Evolutionary conservation across 2,888 invertebrate species (phyloP).

Genomic region (Dorcus parallelipipedus): DNA sequence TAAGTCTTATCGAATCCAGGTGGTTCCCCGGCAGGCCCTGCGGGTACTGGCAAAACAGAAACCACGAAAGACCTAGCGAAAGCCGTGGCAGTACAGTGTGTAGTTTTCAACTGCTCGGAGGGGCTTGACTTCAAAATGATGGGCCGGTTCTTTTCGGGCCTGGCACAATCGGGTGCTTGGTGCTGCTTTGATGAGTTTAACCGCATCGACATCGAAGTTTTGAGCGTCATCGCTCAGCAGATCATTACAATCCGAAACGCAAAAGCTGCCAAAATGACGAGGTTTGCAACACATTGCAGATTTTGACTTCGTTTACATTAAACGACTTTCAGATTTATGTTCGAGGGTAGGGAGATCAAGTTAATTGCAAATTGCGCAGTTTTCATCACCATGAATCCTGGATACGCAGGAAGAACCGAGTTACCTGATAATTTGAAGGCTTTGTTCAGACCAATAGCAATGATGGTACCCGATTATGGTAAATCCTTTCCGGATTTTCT

Average conservation of each 20-base stretch:
- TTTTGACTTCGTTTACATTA: constrained; percentile 10
- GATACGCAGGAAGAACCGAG: constrained; percentile 86
- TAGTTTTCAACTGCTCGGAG: constrained; percentile 90
- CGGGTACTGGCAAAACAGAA: constrained; percentile 88
- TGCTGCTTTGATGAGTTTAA: constrained; percentile 93
- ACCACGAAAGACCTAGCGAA: constrained; percentile 89
- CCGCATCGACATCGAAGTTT: constrained; percentile 84
- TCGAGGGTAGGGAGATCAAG: constrained; percentile 86
- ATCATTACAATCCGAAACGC: constrained; percentile 85
- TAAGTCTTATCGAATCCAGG: constrained; percentile 47
- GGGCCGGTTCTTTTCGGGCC: constrained; percentile 86
- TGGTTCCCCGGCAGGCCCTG: constrained; percentile 86
- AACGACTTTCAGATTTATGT: constrained; percentile 65
- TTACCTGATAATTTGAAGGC: constrained; percentile 86
- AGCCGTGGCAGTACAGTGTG: constrained; percentile 82
- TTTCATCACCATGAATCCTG: constrained; percentile 91
- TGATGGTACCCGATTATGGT: constrained; percentile 94
- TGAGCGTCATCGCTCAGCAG: constrained; percentile 88
- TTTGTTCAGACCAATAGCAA: constrained; percentile 79
- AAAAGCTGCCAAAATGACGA: constrained; percentile 63
- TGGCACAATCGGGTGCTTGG: constrained; percentile 89
- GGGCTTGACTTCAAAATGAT: constrained; percentile 76
- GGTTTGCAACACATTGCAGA: constrained; percentile 38
- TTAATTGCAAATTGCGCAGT: constrained; percentile 76
- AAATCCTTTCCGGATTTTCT: constrained; percentile 25